Evolutionary conservation across 2,888 invertebrate species (phyloP).

Genomic region (Cephus runcator): DNA sequence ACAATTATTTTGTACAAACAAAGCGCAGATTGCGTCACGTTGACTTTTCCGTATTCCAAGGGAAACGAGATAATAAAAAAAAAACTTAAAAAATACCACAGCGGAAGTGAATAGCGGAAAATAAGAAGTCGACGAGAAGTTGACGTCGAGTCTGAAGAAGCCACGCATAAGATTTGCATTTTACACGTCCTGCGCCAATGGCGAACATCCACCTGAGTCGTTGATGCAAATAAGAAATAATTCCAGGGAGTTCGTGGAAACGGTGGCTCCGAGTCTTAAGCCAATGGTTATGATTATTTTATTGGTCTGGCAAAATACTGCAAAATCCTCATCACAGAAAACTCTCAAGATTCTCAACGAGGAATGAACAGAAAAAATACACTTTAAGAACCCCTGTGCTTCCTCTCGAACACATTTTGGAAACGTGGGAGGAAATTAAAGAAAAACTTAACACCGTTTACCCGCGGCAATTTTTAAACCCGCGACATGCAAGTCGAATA

Average conservation of each 20-base stretch:
- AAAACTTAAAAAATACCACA: not conserved
- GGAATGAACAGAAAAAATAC: not conserved
- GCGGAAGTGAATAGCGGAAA: not conserved
- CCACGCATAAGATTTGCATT: not conserved
- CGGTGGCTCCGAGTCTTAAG: not conserved
- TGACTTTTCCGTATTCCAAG: not conserved
- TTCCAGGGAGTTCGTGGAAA: not conserved
- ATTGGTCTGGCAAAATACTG: not conserved
- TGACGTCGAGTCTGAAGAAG: not conserved
- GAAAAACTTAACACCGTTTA: not conserved
- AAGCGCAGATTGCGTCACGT: not conserved
- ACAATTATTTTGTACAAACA: conserved; percentile 11
- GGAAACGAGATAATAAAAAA: too few relatives aligned
- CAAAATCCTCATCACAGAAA: not conserved
- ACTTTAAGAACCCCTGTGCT: not conserved
- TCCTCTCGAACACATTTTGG: not conserved
- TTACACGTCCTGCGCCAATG: not conserved
- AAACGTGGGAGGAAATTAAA: not conserved
- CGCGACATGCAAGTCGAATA: not conserved
- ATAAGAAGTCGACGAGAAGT: not conserved
- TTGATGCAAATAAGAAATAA: not conserved
- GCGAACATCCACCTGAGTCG: not conserved
- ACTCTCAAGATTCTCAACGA: not conserved
- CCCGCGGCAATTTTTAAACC: not conserved
- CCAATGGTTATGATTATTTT: not conserved